Evolutionary conservation across 1,140 invertebrate genomes (phyloP).

Genomic region (Listronotus bonariensis): DNA sequence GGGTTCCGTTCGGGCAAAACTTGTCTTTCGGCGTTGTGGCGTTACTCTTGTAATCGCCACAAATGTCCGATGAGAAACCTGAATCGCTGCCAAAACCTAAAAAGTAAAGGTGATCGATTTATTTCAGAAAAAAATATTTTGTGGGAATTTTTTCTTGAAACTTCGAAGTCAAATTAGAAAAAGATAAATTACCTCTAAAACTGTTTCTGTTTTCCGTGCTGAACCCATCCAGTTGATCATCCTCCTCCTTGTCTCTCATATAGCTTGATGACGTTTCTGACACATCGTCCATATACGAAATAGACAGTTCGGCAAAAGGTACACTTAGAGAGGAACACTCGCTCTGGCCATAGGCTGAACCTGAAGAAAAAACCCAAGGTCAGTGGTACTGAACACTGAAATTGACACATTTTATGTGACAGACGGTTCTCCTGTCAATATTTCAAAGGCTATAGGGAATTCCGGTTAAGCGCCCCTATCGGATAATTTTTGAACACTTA

Average conservation of each 20-base stretch:
- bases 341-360: conserved; percentile 31
- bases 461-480: too few species aligned
- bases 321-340: conserved; percentile 54
- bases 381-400: background rate
- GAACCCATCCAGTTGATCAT: conserved; percentile 27
- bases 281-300: conserved; percentile 54
- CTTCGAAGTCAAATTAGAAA: too few species aligned
- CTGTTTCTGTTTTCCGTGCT: conserved; percentile 38
- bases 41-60: conserved; percentile 51
- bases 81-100: conserved; percentile 55
- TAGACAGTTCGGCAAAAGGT: conserved; percentile 52
- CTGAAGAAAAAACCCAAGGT: background rate
- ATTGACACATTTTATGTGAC: too few species aligned
- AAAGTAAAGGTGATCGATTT: background rate
- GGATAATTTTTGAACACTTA: too few species aligned
- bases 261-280: conserved; percentile 46
- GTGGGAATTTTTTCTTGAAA: too few species aligned
- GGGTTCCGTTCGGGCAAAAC: conserved; percentile 47
- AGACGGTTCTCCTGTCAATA: background rate
- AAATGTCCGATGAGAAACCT: conserved; percentile 54
- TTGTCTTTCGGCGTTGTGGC: conserved; percentile 51
- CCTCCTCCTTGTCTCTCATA: conserved; percentile 35
- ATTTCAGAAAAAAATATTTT: too few species aligned
- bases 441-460: background rate
- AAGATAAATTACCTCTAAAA: conserved; percentile 32